These are phyloP conservation scores for Wiebesia pumilae DNA, from an alignment of 1,140 invertebrate genomes.

Conservation along the genomic window DNA sequence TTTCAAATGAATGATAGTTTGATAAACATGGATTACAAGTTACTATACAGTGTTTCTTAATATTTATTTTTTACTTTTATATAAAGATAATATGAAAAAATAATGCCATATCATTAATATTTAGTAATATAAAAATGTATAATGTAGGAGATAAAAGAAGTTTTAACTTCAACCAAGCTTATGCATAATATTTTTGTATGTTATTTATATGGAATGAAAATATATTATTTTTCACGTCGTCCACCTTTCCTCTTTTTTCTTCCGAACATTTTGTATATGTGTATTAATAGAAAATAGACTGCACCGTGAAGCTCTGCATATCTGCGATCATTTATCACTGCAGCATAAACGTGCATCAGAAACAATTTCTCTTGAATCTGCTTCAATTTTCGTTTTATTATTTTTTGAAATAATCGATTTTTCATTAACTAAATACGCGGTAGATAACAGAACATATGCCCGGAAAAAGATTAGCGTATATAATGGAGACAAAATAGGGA, in stretches of 20 bases:
- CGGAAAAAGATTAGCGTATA: slow-evolving; percentile 31
- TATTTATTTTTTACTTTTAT: no score
- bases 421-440: slow-evolving; percentile 15
- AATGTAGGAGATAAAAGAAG: background rate
- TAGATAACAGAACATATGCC: background rate
- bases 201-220: background rate
- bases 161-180: background rate
- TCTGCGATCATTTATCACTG: slow-evolving; percentile 37
- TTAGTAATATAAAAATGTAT: background rate
- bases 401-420: slow-evolving; percentile 45
- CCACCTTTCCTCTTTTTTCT: background rate
- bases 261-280: slow-evolving; percentile 40
- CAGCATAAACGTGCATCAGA: background rate
- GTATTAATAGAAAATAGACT: slow-evolving; percentile 33
- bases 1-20: no score
- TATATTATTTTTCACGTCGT: slow-evolving; percentile 38
- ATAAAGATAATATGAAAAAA: no score
- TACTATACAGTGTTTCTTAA: no score
- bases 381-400: slow-evolving; percentile 53
- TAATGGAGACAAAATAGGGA: slow-evolving; percentile 12
- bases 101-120: no score
- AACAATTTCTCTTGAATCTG: slow-evolving; percentile 41
- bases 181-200: background rate
- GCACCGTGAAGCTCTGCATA: background rate
- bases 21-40: no score